Conservation (phyloP, 2,797 vertebrate species). For the Rhabdophis nuchalis region DNA sequence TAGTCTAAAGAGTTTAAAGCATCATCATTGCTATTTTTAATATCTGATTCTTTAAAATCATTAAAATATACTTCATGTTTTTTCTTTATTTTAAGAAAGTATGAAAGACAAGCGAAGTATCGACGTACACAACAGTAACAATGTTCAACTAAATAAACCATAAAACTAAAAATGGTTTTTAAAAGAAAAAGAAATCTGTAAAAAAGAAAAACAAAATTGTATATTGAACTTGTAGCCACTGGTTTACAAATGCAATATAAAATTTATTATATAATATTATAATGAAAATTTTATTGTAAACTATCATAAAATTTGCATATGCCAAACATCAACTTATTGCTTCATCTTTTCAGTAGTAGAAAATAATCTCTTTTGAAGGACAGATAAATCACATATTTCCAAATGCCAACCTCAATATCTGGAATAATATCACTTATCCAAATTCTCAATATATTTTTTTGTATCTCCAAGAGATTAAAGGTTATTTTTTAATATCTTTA, state of each 20-base stretch:
- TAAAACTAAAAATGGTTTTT: not conserved
- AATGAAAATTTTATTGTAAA: not conserved
- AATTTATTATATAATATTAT: not conserved
- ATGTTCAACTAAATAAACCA: not conserved
- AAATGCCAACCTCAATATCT: not conserved
- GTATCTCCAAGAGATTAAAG: not conserved
- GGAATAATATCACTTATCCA: not conserved
- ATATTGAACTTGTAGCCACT: not conserved
- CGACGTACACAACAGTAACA: not conserved
- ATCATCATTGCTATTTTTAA: not conserved
- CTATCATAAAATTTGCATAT: not conserved
- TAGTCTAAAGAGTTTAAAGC: not conserved
- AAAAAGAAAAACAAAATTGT: not conserved
- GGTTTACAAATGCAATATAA: too few species aligned
- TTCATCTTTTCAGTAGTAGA: not conserved
- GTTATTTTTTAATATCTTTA: not conserved
- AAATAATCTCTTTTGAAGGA: not conserved
- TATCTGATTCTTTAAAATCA: not conserved
- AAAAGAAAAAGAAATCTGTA: not conserved
- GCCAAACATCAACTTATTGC: not conserved
- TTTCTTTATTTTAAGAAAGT: not conserved
- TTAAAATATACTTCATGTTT: not conserved
- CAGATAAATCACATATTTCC: not conserved
- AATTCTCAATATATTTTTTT: not conserved
- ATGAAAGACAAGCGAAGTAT: not conserved